These are phyloP conservation scores for Sepiola atlantica DNA, from an alignment of 2,888 invertebrate genomes.

Conservation along the genomic window DNA sequence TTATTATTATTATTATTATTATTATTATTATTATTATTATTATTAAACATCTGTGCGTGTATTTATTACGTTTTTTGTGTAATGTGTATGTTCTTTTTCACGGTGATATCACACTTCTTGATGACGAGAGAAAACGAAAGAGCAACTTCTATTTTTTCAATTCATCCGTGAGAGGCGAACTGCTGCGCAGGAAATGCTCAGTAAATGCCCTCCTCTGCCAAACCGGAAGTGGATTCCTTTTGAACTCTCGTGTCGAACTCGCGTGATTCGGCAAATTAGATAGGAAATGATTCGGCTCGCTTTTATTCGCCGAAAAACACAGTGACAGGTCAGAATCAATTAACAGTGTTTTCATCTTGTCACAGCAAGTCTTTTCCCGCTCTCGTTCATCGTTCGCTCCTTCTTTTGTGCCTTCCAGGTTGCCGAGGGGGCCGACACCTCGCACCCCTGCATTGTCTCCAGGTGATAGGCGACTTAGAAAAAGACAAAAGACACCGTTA, in stretches of 20 bases:
- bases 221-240: conserved; percentile 32
- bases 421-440: neutral
- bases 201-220: neutral
- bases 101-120: no score
- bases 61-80: no score
- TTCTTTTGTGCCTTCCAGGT: neutral
- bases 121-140: neutral
- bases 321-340: conserved; percentile 32
- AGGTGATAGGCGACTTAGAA: conserved; percentile 32
- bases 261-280: conserved; percentile 19
- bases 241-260: neutral
- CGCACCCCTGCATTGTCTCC: conserved; percentile 23
- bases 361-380: neutral
- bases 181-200: neutral
- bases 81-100: neutral
- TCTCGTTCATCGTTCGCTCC: neutral
- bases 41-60: no score
- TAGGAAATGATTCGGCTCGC: neutral
- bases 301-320: neutral
- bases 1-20: no score
- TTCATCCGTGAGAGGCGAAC: neutral
- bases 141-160: neutral
- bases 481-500: neutral
- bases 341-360: neutral
- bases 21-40: no score